Evolutionary conservation across 2,113 vertebrate genomes (phyloP).

Genomic region (Takifugu flavidus): DNA sequence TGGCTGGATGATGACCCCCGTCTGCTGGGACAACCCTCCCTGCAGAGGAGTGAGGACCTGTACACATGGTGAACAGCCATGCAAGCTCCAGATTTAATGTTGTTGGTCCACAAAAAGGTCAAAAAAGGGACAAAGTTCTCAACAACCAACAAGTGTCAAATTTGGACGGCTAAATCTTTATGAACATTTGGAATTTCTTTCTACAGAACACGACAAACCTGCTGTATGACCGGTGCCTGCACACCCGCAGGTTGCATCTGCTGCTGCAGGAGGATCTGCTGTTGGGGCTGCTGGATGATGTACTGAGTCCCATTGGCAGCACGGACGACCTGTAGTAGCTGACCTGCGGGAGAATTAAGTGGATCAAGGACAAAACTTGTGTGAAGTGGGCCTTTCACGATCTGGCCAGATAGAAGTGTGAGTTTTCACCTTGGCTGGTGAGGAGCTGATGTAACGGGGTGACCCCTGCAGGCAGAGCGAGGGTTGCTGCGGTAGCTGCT

Average conservation of each 20-base stretch:
- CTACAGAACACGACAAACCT: slow-evolving; percentile 69
- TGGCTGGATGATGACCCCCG: slow-evolving; percentile 97
- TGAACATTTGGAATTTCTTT: too few relatives aligned
- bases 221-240: slow-evolving; percentile 95
- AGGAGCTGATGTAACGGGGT: slow-evolving; percentile 92
- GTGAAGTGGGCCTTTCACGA: too few relatives aligned
- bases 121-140: too few relatives aligned
- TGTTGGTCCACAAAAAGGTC: too few relatives aligned
- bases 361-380: background rate
- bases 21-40: slow-evolving; percentile 89
- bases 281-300: slow-evolving; percentile 92
- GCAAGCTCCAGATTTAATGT: background rate
- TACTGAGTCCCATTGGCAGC: slow-evolving; percentile 92
- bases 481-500: slow-evolving; percentile 93
- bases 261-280: slow-evolving; percentile 91
- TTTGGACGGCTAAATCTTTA: too few relatives aligned
- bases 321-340: slow-evolving; percentile 94
- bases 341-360: slow-evolving; percentile 72
- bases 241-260: slow-evolving; percentile 95
- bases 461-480: slow-evolving; percentile 91
- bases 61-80: slow-evolving; percentile 9
- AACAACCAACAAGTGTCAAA: too few relatives aligned
- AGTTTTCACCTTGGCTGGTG: slow-evolving; percentile 86
- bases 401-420: too few relatives aligned
- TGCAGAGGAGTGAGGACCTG: slow-evolving; percentile 92